Percentiles rank a stretch among this genome's conserved stretches.
phyloP scores from a whole-genome alignment of 2,113 vertebrate genomes.

The Tenebrosternarchus preto region DNA sequence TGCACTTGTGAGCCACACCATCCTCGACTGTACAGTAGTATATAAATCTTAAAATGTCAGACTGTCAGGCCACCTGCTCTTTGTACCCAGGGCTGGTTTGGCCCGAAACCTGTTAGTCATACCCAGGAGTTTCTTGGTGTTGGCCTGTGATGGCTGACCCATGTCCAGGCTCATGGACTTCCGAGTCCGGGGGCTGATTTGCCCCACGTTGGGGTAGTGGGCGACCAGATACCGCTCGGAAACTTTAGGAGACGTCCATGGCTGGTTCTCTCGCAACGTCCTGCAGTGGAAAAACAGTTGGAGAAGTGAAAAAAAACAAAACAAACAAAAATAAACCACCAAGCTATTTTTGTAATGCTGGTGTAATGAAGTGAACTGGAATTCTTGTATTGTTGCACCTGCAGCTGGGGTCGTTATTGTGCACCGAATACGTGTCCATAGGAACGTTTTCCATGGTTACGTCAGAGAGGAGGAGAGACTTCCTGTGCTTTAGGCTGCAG shows the following conservation, averaged over 20 bases:
- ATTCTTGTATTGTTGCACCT: slow-evolving; percentile 69
- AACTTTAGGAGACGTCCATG: slow-evolving; percentile 91
- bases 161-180: slow-evolving; percentile 99
- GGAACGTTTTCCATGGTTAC: slow-evolving; percentile 90
- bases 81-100: too few relatives aligned
- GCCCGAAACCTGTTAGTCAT: slow-evolving; percentile 39
- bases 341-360: not conserved
- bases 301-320: too few relatives aligned
- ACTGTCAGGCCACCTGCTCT: too few relatives aligned
- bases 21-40: too few relatives aligned
- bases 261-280: slow-evolving; percentile 88
- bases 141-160: slow-evolving; percentile 96
- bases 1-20: too few relatives aligned
- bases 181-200: slow-evolving; percentile 93
- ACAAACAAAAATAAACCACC: too few relatives aligned
- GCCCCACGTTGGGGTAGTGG: slow-evolving; percentile 86
- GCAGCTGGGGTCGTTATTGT: slow-evolving; percentile 83
- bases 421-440: slow-evolving; percentile 89
- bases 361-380: not conserved
- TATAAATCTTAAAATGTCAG: too few relatives aligned
- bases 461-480: slow-evolving; percentile 89
- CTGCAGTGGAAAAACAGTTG: slow-evolving; percentile 63
- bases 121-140: slow-evolving; percentile 96
- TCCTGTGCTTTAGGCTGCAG: slow-evolving; percentile 95
- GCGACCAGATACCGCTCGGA: slow-evolving; percentile 89